A percentile compares a stretch with the other conserved stretches of the same genome.
phyloP scores from a whole-genome alignment of 2,113 vertebrate genomes.

The Haplochromis burtoni region DNA sequence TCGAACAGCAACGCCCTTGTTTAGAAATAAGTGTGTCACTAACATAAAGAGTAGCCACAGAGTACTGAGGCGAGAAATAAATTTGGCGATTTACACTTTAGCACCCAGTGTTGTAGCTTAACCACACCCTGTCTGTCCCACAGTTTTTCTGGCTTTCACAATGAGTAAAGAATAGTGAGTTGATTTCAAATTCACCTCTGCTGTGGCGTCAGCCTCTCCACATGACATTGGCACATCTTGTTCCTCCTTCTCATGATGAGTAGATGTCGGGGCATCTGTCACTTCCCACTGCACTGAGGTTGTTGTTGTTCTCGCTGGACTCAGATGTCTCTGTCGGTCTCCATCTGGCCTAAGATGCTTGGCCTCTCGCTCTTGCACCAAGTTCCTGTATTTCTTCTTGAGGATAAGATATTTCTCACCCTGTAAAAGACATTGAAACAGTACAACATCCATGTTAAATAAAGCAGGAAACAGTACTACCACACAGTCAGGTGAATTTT shows the following conservation, averaged over 20 bases:
- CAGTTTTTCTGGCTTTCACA: neutral
- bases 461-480: fast-evolving
- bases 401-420: constrained; percentile 74
- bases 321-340: neutral
- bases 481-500: neutral
- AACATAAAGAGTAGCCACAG: neutral
- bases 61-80: neutral
- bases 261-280: neutral
- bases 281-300: constrained; percentile 26
- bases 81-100: neutral
- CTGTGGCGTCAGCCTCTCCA: neutral
- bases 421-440: constrained; percentile 23
- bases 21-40: neutral
- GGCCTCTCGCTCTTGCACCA: constrained; percentile 48
- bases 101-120: neutral
- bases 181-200: constrained; percentile 43
- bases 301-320: neutral
- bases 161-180: neutral
- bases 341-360: neutral
- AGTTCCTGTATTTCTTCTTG: constrained; percentile 73
- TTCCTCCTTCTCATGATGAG: neutral
- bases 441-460: neutral
- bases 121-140: neutral
- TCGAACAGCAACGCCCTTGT: constrained; percentile 24
- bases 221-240: constrained; percentile 15